phyloP scores from a whole-genome alignment of 2,888 invertebrate genomes.

The Xestoiulus laeticollis region DNA sequence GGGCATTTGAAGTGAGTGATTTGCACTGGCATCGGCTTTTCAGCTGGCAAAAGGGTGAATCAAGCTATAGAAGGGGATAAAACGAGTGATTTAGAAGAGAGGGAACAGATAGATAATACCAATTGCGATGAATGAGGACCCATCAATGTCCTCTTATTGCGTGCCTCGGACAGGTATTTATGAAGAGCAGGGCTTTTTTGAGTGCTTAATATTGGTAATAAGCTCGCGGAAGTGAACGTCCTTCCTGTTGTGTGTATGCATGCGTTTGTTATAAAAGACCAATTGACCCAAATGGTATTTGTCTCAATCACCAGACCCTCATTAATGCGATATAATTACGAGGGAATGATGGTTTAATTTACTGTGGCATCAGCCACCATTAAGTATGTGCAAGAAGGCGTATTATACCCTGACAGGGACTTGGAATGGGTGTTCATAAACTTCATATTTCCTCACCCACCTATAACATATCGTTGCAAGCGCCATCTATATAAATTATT shows the following conservation, averaged over 20 bases:
- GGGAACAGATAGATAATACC: not conserved
- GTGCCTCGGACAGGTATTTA: conserved; percentile 12
- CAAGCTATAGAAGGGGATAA: not conserved
- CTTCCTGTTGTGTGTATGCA: not conserved
- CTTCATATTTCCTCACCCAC: not conserved
- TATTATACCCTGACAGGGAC: not conserved
- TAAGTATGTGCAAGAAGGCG: conserved; percentile 21
- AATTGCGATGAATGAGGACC: not conserved
- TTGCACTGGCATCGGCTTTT: not conserved
- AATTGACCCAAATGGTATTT: conserved; percentile 47
- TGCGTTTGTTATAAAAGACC: not conserved
- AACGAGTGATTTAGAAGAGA: not conserved
- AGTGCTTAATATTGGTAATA: conserved; percentile 21
- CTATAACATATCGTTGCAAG: not conserved
- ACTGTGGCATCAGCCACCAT: conserved; percentile 44
- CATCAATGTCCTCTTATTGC: not conserved
- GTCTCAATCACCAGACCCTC: conserved; percentile 44
- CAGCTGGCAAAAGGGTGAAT: not conserved
- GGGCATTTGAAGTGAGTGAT: not conserved
- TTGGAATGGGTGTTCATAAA: not conserved
- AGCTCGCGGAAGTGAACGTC: not conserved
- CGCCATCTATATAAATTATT: not conserved
- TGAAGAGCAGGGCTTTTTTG: conserved; percentile 4
- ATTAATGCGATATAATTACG: conserved; percentile 47
- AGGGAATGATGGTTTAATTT: conserved; percentile 47